A percentile compares a stretch with the other conserved stretches of the same genome.
phyloP scores from a whole-genome alignment of 2,888 invertebrate genomes.

The Glaucopsyche alexis region DNA sequence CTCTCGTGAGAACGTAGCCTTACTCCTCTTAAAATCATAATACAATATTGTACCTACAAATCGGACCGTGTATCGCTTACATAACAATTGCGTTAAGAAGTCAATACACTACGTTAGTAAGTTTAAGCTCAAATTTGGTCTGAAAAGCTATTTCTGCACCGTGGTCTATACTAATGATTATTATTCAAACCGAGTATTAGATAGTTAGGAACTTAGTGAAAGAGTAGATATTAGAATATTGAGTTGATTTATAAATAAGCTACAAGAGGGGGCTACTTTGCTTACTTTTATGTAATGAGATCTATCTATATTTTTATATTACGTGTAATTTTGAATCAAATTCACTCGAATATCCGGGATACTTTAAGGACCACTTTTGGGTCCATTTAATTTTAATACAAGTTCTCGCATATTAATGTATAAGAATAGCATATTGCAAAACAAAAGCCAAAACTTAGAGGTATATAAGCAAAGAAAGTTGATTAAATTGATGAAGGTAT shows the following conservation, averaged over 20 bases:
- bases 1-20: no score
- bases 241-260: not conserved
- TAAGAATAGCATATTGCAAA: not conserved
- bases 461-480: not conserved
- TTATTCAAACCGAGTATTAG: slow-evolving; percentile 24
- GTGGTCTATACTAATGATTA: slow-evolving; percentile 16
- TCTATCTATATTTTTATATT: not conserved
- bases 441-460: not conserved
- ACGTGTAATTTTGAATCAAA: not conserved
- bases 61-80: not conserved
- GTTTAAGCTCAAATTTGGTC: slow-evolving; percentile 29
- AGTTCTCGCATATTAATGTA: not conserved
- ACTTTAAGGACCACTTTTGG: not conserved
- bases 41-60: not conserved
- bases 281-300: not conserved
- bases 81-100: not conserved
- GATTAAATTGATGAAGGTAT: not conserved
- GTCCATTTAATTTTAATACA: not conserved
- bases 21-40: no score
- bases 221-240: not conserved
- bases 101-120: slow-evolving; percentile 1
- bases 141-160: slow-evolving; percentile 13
- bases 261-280: not conserved
- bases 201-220: slow-evolving; percentile 23
- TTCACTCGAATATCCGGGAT: not conserved